Conservation (phyloP, 2,113 vertebrate genomes). For the Microtus ochrogaster region DNA sequence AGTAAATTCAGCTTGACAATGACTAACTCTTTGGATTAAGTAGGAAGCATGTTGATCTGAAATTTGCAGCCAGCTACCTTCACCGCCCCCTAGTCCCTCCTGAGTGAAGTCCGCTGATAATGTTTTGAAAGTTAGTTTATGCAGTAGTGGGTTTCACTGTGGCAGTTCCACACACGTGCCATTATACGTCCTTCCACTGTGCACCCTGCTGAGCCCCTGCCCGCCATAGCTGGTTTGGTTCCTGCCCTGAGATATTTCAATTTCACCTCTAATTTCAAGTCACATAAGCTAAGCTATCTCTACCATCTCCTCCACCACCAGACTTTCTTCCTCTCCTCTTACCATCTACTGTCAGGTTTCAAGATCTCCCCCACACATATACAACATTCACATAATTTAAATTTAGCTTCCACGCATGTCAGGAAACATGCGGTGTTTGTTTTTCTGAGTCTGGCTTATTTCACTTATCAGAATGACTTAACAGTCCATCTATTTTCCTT, state of each 20-base stretch:
- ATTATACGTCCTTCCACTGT: neutral
- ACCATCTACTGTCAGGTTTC: neutral
- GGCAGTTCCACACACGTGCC: neutral
- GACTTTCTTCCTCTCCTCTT: neutral
- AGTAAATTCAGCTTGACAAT: constrained; percentile 25
- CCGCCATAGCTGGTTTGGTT: neutral
- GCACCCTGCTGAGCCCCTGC: neutral
- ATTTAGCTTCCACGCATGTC: neutral
- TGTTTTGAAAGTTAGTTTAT: neutral
- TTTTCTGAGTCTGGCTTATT: neutral
- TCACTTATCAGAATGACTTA: neutral
- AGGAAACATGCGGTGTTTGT: neutral
- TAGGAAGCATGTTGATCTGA: neutral
- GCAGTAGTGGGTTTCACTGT: neutral
- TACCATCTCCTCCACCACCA: too few relatives aligned
- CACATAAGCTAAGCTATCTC: neutral
- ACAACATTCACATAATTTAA: neutral
- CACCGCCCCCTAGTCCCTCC: neutral
- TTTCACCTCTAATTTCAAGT: neutral
- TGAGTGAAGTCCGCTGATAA: neutral
- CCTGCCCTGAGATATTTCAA: neutral
- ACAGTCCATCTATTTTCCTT: neutral
- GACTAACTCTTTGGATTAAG: neutral
- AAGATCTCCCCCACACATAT: neutral
- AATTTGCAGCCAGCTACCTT: neutral